These are phyloP conservation scores for Tetheella fluctuosa DNA, from an alignment of 2,888 invertebrate species.

Conservation along the genomic window DNA sequence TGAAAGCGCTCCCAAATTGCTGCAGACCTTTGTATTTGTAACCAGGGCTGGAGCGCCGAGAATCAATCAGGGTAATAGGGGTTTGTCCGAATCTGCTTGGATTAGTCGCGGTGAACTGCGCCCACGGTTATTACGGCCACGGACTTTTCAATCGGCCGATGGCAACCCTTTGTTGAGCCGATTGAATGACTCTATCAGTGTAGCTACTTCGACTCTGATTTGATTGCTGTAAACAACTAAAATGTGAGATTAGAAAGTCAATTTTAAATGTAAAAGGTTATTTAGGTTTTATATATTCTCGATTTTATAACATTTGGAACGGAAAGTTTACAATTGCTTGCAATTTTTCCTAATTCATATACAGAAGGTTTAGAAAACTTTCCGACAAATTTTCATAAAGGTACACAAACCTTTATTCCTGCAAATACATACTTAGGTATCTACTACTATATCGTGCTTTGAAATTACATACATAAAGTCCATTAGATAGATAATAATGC, in stretches of 20 bases:
- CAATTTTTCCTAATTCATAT: not conserved
- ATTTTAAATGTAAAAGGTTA: too few species aligned
- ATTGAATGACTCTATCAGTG: slow-evolving; percentile 53
- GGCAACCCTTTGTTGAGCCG: slow-evolving; percentile 55
- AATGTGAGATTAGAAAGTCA: not conserved
- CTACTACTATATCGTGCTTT: not conserved
- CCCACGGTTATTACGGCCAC: slow-evolving; percentile 41
- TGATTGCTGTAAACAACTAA: slow-evolving; percentile 9
- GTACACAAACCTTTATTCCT: not conserved
- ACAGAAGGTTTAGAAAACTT: not conserved
- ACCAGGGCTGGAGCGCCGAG: slow-evolving; percentile 64
- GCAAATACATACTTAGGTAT: not conserved
- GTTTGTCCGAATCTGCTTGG: slow-evolving; percentile 72
- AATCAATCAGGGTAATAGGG: slow-evolving; percentile 81
- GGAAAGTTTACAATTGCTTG: not conserved
- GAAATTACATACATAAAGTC: too few species aligned
- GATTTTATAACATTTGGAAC: too few species aligned
- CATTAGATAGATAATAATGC: too few species aligned
- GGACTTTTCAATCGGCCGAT: slow-evolving; percentile 57
- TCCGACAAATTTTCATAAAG: not conserved
- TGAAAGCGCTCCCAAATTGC: slow-evolving; percentile 77
- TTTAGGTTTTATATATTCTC: not conserved
- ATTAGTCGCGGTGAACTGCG: slow-evolving; percentile 68
- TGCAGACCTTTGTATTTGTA: slow-evolving; percentile 78
- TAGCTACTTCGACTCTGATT: slow-evolving; percentile 24